Evolutionary conservation across 1,140 invertebrate genomes (phyloP).

Genomic region (Agrypnia vestita): DNA sequence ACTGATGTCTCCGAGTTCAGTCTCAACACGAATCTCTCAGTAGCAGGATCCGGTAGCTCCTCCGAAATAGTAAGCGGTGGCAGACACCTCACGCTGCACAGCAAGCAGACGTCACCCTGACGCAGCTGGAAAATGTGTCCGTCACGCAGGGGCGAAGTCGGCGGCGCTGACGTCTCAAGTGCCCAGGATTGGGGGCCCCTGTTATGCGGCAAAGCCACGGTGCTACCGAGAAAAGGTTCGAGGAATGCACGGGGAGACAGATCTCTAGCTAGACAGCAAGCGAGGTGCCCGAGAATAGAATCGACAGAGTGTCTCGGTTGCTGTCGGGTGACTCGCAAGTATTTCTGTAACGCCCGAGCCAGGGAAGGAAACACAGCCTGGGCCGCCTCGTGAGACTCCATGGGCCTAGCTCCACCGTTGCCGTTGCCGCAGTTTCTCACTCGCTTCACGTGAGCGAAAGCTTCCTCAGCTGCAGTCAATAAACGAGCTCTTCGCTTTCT

Average conservation of each 20-base stretch:
- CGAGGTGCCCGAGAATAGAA: slow-evolving; percentile 89
- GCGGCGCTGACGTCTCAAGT: slow-evolving; percentile 90
- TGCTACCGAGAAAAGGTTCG: slow-evolving; percentile 87
- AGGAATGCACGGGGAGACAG: slow-evolving; percentile 94
- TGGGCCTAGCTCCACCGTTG: slow-evolving; percentile 74
- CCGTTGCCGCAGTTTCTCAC: slow-evolving; percentile 72
- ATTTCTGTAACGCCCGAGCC: slow-evolving; percentile 96
- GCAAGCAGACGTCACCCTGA: slow-evolving; percentile 93
- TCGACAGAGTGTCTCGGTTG: slow-evolving; percentile 96
- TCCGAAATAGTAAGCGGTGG: slow-evolving; percentile 96
- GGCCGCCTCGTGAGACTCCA: slow-evolving; percentile 96
- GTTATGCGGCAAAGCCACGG: slow-evolving; percentile 85
- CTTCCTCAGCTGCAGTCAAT: slow-evolving; percentile 95
- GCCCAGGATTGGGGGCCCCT: slow-evolving; percentile 91
- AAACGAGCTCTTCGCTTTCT: slow-evolving; percentile 91
- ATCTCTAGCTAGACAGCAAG: slow-evolving; percentile 92
- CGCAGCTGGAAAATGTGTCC: slow-evolving; percentile 92
- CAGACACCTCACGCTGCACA: slow-evolving; percentile 88
- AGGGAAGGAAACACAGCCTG: slow-evolving; percentile 98
- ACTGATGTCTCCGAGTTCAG: slow-evolving; percentile 98
- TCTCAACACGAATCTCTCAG: slow-evolving; percentile 94
- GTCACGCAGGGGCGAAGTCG: slow-evolving; percentile 87
- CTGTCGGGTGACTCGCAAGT: slow-evolving; percentile 93
- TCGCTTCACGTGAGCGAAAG: slow-evolving; percentile 95
- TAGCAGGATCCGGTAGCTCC: slow-evolving; percentile 95